Base-by-base conservation (phyloP, 1,140 invertebrate genomes). In the Zaprionus lachaisei region DNA sequence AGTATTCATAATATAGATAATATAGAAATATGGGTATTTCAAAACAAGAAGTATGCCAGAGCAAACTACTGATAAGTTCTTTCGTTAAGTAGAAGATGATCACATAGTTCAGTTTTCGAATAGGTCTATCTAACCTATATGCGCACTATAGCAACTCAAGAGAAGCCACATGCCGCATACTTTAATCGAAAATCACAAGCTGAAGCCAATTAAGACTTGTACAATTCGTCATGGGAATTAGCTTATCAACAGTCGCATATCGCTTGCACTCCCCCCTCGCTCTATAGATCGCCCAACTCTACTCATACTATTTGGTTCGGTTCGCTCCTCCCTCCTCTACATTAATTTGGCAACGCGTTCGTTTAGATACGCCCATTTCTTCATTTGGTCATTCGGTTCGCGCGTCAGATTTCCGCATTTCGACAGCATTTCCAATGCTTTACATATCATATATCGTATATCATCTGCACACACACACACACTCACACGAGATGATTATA, bases 391-490 rank as follows among this genome's bases (percentile, higher is more conserved):
- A 72, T 66, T 72, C 49, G 62, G 70, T 56, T 74, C 49, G 66
- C 70, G 41, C 63, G 37, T 49, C 70, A 66, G 66, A 63, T 75
- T 74, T 70, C 72, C 72, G 72, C 65, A 69, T 74, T 74, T 68
- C 66, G 72, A 74, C 49, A 70, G 66, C 41, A 47, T 74, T 74
- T 63, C n/a, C 58, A 70, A 62, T 70, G 51, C 54, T 74, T 70
- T 47, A 61, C 56, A 69, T 56, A 56, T 37, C 26, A 2, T 28
- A 26, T n/a, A 57, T 20, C 56, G 31, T 37, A 69, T 74, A 74
- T 69, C 66, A 63, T 74, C 51, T 1, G 11, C 38, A 49, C 28
- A 37, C 14, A 51, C 28, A 31, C 7, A 26, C 26, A 26, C 26
- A 26, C 5, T 24, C 12, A 66, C 44, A 11, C 66, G 47, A n/a